phyloP scores from a whole-genome alignment of 2,113 vertebrate species.

The Siniperca chuatsi region DNA sequence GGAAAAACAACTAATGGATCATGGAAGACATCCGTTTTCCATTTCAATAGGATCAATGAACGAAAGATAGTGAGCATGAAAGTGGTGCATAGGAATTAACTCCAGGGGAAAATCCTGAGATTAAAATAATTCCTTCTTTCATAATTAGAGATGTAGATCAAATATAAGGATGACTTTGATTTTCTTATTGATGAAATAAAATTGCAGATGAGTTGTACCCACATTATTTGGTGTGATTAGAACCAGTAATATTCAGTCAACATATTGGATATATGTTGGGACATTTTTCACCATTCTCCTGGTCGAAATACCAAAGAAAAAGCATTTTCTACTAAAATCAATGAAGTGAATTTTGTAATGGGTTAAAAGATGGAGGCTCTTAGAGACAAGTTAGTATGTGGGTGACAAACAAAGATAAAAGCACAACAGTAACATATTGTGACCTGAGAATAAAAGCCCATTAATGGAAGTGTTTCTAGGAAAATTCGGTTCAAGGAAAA shows the following conservation, averaged over 20 bases:
- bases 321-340: not conserved
- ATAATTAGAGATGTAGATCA: conserved; percentile 45
- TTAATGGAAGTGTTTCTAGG: conserved; percentile 28
- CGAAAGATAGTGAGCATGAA: conserved; percentile 60
- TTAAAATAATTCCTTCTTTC: conserved; percentile 40
- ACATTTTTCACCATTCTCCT: not conserved
- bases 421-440: conserved; percentile 7
- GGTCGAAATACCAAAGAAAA: not conserved
- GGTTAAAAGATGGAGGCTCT: conserved; percentile 36
- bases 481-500: conserved; percentile 20
- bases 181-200: conserved; percentile 29
- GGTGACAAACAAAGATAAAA: conserved; percentile 20
- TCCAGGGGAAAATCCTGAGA: conserved; percentile 24
- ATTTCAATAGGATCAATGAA: conserved; percentile 71
- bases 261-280: not conserved
- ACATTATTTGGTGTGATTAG: not conserved
- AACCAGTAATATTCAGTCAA: not conserved
- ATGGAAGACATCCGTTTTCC: conserved; percentile 64
- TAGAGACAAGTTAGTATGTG: conserved; percentile 26
- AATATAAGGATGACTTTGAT: conserved; percentile 26
- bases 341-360: not conserved
- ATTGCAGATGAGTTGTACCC: not conserved
- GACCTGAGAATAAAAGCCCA: conserved; percentile 19
- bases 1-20: conserved; percentile 63
- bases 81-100: conserved; percentile 46